Evolutionary conservation across 2,797 vertebrate genomes (phyloP).

Genomic region (Dryobates pubescens): DNA sequence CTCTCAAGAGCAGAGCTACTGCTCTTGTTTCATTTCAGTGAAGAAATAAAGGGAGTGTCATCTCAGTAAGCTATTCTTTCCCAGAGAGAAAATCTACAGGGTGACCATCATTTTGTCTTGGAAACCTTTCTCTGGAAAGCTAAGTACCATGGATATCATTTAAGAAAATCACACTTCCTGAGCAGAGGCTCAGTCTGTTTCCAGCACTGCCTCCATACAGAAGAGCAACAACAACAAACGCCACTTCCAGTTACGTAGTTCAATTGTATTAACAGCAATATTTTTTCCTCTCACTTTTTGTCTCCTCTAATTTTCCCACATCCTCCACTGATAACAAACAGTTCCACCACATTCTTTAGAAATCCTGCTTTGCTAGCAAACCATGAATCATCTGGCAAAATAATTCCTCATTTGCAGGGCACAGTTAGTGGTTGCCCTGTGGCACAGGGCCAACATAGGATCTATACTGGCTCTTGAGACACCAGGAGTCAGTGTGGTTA

Average conservation of each 20-base stretch:
- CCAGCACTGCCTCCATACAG: background rate
- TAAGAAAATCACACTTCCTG: constrained; percentile 3
- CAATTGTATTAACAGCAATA: constrained; percentile 13
- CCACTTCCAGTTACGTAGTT: constrained; percentile 17
- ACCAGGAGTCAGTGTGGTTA: background rate
- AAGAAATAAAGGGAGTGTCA: background rate
- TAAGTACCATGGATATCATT: background rate
- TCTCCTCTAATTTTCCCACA: constrained; percentile 17
- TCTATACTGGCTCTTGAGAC: background rate
- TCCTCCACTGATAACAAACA: constrained; percentile 28
- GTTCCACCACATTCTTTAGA: background rate
- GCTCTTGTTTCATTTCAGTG: background rate
- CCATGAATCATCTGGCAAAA: constrained; percentile 10
- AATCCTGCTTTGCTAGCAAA: constrained; percentile 4
- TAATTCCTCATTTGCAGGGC: background rate
- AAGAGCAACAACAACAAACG: constrained; percentile 36
- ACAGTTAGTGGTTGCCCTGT: background rate
- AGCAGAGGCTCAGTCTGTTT: constrained; percentile 2
- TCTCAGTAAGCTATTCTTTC: background rate
- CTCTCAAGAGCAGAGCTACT: background rate
- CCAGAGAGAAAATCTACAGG: background rate
- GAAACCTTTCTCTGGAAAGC: background rate
- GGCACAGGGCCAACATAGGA: background rate
- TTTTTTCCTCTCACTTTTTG: constrained; percentile 35
- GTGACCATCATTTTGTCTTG: background rate